These are phyloP conservation scores for Andrena haemorrhoa DNA, from an alignment of 2,888 invertebrate species.

Conservation along the genomic window DNA sequence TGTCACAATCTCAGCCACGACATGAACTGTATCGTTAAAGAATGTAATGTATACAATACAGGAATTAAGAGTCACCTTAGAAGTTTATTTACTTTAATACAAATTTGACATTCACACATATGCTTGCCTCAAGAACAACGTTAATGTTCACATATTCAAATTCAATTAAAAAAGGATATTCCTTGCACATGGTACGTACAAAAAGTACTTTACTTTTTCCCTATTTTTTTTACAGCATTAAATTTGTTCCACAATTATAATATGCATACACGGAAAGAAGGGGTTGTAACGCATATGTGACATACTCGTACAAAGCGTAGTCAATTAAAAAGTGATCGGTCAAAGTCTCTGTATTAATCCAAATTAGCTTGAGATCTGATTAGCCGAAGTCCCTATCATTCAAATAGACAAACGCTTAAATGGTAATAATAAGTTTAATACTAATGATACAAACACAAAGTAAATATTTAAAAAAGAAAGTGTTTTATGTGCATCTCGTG, in stretches of 20 bases:
- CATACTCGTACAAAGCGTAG: conserved; percentile 45
- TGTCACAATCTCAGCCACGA: conserved; percentile 11
- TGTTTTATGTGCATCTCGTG: conserved; percentile 9
- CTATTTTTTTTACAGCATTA: conserved; percentile 55
- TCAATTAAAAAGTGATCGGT: conserved; percentile 37
- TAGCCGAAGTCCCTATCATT: conserved; percentile 41
- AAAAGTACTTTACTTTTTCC: conserved; percentile 62
- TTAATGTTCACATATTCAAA: conserved; percentile 71
- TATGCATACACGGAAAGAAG: conserved; percentile 47
- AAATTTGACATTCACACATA: conserved; percentile 83
- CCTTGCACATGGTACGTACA: conserved; percentile 71
- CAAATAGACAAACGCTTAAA: conserved; percentile 47
- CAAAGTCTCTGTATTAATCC: conserved; percentile 47
- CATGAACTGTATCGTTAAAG: conserved; percentile 25
- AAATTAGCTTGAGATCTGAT: conserved; percentile 50
- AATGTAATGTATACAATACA: conserved; percentile 28
- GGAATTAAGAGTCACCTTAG: conserved; percentile 74
- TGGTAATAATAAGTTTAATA: conserved; percentile 39
- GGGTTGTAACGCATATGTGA: conserved; percentile 55
- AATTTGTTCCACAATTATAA: conserved; percentile 54
- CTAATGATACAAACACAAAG: conserved; percentile 40
- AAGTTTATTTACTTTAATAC: conserved; percentile 84
- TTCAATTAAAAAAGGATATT: conserved; percentile 71
- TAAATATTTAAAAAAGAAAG: conserved; percentile 47
- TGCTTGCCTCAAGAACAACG: conserved; percentile 76